Evolutionary conservation across 2,888 invertebrate genomes (phyloP).

Genomic region (Ptilodon capucinus): DNA sequence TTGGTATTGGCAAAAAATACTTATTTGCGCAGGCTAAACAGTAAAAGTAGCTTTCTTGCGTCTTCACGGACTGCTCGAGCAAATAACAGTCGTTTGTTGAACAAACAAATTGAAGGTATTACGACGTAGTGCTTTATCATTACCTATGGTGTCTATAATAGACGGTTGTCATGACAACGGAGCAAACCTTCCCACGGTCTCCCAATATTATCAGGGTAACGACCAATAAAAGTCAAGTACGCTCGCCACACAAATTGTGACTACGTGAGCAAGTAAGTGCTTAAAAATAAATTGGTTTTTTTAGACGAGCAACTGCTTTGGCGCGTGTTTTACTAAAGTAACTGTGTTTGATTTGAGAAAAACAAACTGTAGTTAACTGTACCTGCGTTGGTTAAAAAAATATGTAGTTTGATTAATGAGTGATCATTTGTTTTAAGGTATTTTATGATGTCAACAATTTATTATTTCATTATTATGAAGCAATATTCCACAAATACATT

Average conservation of each 20-base stretch:
- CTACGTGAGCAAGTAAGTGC: constrained; percentile 36
- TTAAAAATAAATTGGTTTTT: constrained; percentile 51
- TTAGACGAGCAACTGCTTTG: constrained; percentile 34
- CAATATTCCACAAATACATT: neutral
- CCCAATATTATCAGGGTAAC: constrained; percentile 61
- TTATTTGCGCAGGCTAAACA: neutral
- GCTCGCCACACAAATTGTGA: constrained; percentile 45
- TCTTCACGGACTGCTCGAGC: constrained; percentile 1
- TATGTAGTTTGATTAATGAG: neutral
- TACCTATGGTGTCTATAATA: constrained; percentile 26
- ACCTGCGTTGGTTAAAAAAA: neutral
- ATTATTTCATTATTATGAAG: neutral
- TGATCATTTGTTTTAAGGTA: neutral
- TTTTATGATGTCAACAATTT: neutral
- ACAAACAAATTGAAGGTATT: constrained; percentile 15
- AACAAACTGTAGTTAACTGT: constrained; percentile 5
- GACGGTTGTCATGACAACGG: constrained; percentile 42
- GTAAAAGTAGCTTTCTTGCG: constrained; percentile 3
- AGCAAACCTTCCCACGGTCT: constrained; percentile 38
- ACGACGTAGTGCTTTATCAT: constrained; percentile 22
- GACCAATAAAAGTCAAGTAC: constrained; percentile 66
- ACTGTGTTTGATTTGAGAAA: constrained; percentile 14
- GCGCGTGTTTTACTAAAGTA: constrained; percentile 19
- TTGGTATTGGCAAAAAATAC: no score
- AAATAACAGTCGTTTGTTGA: constrained; percentile 17